Conservation (phyloP, 1,140 invertebrate genomes). For the Zeugodacus cucurbitae region DNA sequence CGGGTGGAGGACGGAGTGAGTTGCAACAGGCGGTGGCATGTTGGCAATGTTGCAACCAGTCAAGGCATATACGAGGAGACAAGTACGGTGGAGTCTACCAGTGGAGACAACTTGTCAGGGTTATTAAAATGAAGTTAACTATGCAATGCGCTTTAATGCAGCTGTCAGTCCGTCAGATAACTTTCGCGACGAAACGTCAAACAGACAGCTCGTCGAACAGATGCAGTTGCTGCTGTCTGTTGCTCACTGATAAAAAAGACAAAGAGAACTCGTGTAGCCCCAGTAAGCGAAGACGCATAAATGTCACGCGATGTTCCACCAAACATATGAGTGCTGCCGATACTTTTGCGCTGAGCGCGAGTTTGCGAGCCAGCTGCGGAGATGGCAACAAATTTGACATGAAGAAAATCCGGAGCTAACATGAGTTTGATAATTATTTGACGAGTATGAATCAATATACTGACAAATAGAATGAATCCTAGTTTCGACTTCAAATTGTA, state of each 20-base stretch:
- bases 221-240: not conserved
- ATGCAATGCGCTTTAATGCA: slow-evolving; percentile 3
- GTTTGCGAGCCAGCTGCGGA: not conserved
- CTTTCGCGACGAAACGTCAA: not conserved
- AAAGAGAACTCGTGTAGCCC: not conserved
- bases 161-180: not conserved
- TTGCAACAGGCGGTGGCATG: not conserved
- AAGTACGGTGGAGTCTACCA: too few relatives aligned
- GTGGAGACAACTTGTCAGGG: not conserved
- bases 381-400: not conserved
- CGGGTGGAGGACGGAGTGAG: not conserved
- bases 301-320: not conserved
- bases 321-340: not conserved
- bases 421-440: too few relatives aligned
- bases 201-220: not conserved
- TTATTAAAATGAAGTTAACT: slow-evolving; percentile 29
- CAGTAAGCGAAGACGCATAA: not conserved
- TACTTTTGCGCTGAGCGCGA: not conserved
- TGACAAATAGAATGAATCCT: not conserved
- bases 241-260: not conserved
- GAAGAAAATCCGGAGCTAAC: too few relatives aligned
- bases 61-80: not conserved
- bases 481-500: too few relatives aligned
- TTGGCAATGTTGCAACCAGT: slow-evolving; percentile 3
- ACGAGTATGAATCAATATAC: not conserved